A percentile compares a stretch with the other conserved stretches of the same genome.
Conservation (phyloP, 1,140 invertebrate species). For the Hirudo medicinalis region DNA sequence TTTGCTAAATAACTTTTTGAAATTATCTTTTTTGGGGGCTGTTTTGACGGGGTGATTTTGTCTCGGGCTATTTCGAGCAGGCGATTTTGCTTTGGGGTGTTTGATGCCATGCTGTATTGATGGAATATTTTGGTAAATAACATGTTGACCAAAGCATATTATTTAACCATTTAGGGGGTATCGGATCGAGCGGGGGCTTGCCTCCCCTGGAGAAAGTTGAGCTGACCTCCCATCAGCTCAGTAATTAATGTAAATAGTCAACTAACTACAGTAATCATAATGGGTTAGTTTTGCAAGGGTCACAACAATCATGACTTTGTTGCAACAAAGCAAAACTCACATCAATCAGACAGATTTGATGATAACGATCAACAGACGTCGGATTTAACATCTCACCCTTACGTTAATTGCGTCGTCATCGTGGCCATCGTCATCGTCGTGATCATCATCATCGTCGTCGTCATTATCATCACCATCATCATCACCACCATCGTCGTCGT, state of each 20-base stretch:
- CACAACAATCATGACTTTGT: neutral
- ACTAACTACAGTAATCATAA: neutral
- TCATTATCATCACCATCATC: slow-evolving; percentile 1
- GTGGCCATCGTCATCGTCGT: neutral
- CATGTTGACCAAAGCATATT: neutral
- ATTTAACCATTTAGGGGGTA: neutral
- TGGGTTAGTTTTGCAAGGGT: neutral
- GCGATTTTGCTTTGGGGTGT: no score
- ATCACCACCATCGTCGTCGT: neutral
- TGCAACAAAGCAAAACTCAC: neutral
- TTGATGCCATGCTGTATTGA: no score
- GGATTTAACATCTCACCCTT: neutral
- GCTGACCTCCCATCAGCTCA: no score
- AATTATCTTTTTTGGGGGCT: no score
- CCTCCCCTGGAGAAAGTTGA: neutral
- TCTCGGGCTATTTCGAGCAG: no score
- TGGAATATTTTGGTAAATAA: neutral
- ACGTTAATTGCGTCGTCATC: neutral
- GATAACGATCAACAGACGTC: neutral
- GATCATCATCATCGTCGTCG: neutral
- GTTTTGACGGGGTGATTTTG: no score
- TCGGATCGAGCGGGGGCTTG: neutral
- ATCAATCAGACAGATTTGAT: no score
- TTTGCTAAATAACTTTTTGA: no score
- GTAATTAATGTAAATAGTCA: no score